Base-by-base conservation (phyloP, 2,888 invertebrate species). In the Xylocampa areola region DNA sequence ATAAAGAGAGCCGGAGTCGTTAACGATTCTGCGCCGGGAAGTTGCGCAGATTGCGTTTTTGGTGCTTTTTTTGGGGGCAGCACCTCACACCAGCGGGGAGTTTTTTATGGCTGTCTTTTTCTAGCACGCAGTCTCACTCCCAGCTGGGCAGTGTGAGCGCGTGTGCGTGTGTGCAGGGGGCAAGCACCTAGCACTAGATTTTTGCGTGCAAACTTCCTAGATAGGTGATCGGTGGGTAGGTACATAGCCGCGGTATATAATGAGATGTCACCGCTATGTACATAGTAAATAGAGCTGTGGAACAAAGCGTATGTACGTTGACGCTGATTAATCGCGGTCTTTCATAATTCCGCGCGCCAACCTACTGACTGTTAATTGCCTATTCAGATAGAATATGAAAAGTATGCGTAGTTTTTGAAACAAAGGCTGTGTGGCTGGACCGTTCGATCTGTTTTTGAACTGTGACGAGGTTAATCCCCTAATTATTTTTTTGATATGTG, bases 1-100 rank as follows among this genome's bases (percentile, higher is more conserved):
- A 92, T 94, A 94, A 93, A 94, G 93, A 94, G 94, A 92, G 91
- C 90, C 86, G 90, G 90, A 92, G 91, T 93, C 91, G 93, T 92
- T 94, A 94, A 94, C 94, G 94, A 94, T 94, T 94, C 93, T 94
- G 94, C 94, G 94, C 94, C 90, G 94, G 92, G 89, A 94, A 94
- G 94, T 94, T 94, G 94, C 94, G 94, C 94, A 94, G 94, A 92
- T 93, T 92, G 90, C 90, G 94, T 94, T 94, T 94, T 94, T 94
- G 94, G 94, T 93, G 93, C 91, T 94, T 94, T 94, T 94, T 94
- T 94, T 94, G 92, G 92, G 92, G 94, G 92, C 91, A 92, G 79
- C 89, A 79, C 93, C 93, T 92, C 93, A 92, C 88, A 92, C 93
- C 93, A 91, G 48, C 77, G 84, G 92, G 91, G 92, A 82, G 92